These are phyloP conservation scores for Piaya cayana DNA, from an alignment of 2,113 vertebrate species.

Conservation along the genomic window DNA sequence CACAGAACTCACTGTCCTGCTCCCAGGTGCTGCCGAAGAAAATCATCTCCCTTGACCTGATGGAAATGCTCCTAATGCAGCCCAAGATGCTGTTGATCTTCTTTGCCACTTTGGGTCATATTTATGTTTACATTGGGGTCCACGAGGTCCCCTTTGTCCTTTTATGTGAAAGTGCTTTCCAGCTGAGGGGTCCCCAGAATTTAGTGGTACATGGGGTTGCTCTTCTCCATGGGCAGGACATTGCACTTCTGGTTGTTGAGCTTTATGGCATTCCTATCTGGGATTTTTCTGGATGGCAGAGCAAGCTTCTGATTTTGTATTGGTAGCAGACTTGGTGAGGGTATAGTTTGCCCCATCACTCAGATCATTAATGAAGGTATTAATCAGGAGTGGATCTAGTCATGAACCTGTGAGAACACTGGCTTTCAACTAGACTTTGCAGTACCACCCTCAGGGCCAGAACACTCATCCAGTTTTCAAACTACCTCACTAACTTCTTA, in stretches of 20 bases:
- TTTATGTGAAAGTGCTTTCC: background rate
- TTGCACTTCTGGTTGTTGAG: background rate
- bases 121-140: background rate
- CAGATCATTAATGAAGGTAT: background rate
- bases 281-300: background rate
- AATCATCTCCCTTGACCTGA: background rate
- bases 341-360: background rate
- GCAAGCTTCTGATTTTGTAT: background rate
- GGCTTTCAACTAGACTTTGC: background rate
- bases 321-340: background rate
- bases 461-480: background rate
- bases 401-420: fast-evolving
- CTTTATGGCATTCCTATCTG: background rate
- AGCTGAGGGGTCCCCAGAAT: background rate
- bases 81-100: background rate
- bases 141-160: background rate
- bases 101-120: background rate
- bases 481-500: background rate
- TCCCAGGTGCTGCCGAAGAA: too few species aligned
- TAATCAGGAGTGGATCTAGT: too few species aligned
- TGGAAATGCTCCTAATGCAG: background rate
- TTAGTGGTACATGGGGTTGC: background rate
- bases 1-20: too few species aligned
- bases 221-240: background rate
- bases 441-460: too few species aligned